Evolutionary conservation across 2,797 vertebrate species (phyloP).

Genomic region (Mustela erminea): DNA sequence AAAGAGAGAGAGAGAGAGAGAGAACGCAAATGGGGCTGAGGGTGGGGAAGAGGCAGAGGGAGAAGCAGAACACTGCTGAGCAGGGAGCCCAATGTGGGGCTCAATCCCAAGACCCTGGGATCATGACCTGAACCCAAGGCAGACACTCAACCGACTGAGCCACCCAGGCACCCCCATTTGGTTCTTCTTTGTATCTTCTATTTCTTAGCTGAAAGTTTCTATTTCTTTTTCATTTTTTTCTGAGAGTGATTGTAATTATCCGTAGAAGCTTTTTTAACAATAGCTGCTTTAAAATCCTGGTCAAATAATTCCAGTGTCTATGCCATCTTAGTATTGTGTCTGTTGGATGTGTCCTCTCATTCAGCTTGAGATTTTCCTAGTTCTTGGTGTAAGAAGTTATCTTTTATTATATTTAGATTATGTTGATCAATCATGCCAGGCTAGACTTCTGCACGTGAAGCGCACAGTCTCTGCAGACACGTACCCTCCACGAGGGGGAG

Average conservation of each 20-base stretch:
- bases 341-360: slow-evolving; percentile 1
- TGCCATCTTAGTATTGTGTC: background rate
- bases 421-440: background rate
- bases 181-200: background rate
- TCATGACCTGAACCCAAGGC: too few relatives aligned
- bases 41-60: too few relatives aligned
- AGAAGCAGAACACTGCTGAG: too few relatives aligned
- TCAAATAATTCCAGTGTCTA: background rate
- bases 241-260: background rate
- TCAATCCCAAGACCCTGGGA: too few relatives aligned
- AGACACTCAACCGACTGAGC: too few relatives aligned
- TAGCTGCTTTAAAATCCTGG: background rate
- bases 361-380: background rate
- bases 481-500: background rate
- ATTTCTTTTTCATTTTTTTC: background rate
- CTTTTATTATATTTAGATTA: background rate
- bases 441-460: background rate
- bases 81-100: too few relatives aligned
- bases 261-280: background rate
- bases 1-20: too few relatives aligned
- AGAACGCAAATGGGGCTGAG: too few relatives aligned
- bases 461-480: background rate
- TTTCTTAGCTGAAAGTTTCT: background rate
- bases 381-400: background rate
- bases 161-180: background rate